Percentiles rank a stretch among this genome's conserved stretches.
Conservation (phyloP, 2,888 invertebrate genomes). For the Acanthoscelides obtectus region DNA sequence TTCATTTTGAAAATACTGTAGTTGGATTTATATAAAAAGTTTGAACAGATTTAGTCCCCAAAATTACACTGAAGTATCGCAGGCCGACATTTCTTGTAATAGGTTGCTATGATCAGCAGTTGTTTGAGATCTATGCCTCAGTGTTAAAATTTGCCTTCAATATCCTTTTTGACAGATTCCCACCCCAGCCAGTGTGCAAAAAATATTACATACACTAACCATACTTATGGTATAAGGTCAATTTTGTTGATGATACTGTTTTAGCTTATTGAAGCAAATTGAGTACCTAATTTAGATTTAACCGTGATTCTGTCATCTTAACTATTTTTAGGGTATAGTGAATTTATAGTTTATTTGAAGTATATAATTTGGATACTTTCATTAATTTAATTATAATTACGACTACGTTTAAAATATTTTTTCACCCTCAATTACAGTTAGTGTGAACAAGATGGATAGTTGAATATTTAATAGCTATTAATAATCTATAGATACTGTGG, state of each 20-base stretch:
- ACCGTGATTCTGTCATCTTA: constrained; percentile 22
- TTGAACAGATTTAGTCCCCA: too few relatives aligned
- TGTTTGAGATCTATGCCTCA: too few relatives aligned
- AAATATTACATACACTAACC: not conserved
- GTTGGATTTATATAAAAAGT: too few relatives aligned
- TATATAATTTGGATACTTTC: not conserved
- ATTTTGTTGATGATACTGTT: not conserved
- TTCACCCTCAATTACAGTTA: not conserved
- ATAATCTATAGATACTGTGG: not conserved
- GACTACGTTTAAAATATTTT: not conserved
- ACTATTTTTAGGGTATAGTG: constrained; percentile 16
- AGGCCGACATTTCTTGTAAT: too few relatives aligned
- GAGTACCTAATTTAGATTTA: constrained; percentile 31
- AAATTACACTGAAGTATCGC: too few relatives aligned
- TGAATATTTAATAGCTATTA: not conserved
- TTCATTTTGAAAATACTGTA: too few relatives aligned
- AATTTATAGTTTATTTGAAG: constrained; percentile 20
- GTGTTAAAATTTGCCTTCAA: too few relatives aligned
- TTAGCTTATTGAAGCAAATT: constrained; percentile 12
- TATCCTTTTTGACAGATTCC: not conserved
- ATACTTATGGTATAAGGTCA: not conserved
- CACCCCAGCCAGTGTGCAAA: not conserved
- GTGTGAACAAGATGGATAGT: constrained; percentile 5
- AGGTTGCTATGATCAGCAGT: too few relatives aligned
- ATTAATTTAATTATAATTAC: not conserved